A percentile compares a stretch with the other conserved stretches of the same genome.
Conservation (phyloP, 2,888 invertebrate genomes). For the Gerris lacustris region DNA sequence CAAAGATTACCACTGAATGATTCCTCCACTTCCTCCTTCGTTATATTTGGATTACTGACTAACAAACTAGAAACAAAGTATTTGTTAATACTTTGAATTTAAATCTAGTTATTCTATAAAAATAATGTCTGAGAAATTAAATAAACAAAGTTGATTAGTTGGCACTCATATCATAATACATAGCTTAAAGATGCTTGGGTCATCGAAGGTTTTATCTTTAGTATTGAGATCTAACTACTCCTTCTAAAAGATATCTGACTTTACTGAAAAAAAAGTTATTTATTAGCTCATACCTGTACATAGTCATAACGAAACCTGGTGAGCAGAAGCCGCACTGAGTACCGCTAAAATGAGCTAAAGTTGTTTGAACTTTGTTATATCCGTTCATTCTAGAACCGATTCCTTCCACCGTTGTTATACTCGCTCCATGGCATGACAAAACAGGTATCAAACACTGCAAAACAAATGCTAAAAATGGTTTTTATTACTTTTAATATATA, state of each 20-base stretch:
- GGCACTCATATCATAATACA: no score
- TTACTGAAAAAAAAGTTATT: not conserved
- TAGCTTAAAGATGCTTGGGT: no score
- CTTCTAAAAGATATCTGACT: no score
- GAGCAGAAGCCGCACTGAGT: conserved; percentile 66
- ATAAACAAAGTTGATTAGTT: no score
- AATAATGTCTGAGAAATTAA: no score
- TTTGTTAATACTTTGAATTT: not conserved
- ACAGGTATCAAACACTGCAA: conserved; percentile 37
- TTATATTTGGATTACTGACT: conserved; percentile 36
- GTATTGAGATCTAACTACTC: no score
- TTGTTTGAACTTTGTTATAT: conserved; percentile 55
- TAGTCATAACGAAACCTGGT: conserved; percentile 65
- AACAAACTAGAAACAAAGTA: conserved; percentile 38
- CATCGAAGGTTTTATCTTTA: no score
- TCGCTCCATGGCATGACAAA: conserved; percentile 52
- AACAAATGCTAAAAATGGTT: not conserved
- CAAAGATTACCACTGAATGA: conserved; percentile 49
- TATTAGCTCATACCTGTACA: conserved; percentile 46
- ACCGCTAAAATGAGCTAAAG: conserved; percentile 53
- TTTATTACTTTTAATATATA: not conserved
- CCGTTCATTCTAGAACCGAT: conserved; percentile 52
- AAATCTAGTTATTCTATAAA: no score
- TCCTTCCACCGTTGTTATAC: conserved; percentile 59
- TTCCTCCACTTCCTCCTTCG: conserved; percentile 36